A percentile compares a stretch with the other conserved stretches of the same genome.
Evolutionary conservation across 2,888 invertebrate genomes (phyloP).

Genomic region (Congeria kusceri): DNA sequence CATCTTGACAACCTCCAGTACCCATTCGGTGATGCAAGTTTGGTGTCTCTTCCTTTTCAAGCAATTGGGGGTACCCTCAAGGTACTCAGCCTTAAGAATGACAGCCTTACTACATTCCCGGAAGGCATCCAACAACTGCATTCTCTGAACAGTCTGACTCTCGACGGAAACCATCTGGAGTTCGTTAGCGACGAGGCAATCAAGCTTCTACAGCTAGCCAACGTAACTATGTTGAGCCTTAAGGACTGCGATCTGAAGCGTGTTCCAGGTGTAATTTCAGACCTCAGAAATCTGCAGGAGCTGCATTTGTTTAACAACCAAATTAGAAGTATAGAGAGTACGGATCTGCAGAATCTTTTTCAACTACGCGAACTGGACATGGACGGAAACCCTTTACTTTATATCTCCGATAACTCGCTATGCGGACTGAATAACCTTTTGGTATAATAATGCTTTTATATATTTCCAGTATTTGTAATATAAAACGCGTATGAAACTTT

Average conservation of each 20-base stretch:
- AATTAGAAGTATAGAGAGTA: conserved; percentile 67
- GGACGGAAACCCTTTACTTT: conserved; percentile 64
- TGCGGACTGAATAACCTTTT: conserved; percentile 44
- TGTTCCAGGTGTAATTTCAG: conserved; percentile 66
- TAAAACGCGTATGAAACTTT: too few relatives aligned
- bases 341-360: conserved; percentile 57
- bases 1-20: conserved; percentile 61
- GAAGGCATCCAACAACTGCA: conserved; percentile 52
- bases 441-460: conserved; percentile 9
- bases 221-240: conserved; percentile 60
- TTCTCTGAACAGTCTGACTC: conserved; percentile 42
- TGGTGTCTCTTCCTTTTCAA: conserved; percentile 57
- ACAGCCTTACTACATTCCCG: conserved; percentile 66
- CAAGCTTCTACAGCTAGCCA: conserved; percentile 46
- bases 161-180: conserved; percentile 63
- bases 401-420: conserved; percentile 63
- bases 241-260: conserved; percentile 65
- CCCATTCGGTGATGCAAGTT: conserved; percentile 46
- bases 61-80: conserved; percentile 46
- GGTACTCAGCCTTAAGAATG: conserved; percentile 60
- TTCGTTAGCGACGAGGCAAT: conserved; percentile 71
- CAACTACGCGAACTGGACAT: conserved; percentile 46
- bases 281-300: conserved; percentile 43
- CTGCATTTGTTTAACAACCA: conserved; percentile 63
- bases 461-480: too few relatives aligned